These are phyloP conservation scores for Orbicella faveolata DNA, from an alignment of 64 coral and sea anemone genomes.

Conservation along the genomic window DNA sequence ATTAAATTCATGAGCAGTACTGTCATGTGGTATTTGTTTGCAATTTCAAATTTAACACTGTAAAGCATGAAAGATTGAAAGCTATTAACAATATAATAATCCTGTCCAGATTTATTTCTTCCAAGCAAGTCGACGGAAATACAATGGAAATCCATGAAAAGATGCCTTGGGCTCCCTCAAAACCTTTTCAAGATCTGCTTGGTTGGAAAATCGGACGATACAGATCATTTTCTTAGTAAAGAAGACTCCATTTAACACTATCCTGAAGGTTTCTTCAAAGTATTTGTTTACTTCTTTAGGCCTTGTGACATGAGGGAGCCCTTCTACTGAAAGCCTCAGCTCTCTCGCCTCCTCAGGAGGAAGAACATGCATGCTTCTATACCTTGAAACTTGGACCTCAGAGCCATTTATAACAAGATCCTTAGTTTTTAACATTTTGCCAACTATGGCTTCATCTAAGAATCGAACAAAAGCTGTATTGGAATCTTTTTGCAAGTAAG, in stretches of 20 bases:
- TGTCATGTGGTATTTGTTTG: too few relatives aligned
- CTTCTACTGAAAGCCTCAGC: constrained; percentile 14
- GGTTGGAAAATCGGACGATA: background rate
- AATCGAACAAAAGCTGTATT: constrained; percentile 21
- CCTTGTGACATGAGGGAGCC: background rate
- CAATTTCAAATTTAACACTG: too few relatives aligned
- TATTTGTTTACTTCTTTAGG: too few relatives aligned
- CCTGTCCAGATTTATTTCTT: too few relatives aligned
- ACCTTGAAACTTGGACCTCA: background rate
- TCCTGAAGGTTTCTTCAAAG: background rate
- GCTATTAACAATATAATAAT: too few relatives aligned
- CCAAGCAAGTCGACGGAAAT: constrained; percentile 12
- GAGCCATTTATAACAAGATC: background rate
- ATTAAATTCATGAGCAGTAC: too few relatives aligned
- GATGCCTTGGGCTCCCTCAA: background rate
- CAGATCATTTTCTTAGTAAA: too few relatives aligned
- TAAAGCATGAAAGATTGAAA: too few relatives aligned
- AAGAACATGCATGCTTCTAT: background rate
- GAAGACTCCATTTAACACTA: background rate
- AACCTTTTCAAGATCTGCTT: background rate
- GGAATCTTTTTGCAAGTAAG: background rate
- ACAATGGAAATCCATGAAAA: background rate
- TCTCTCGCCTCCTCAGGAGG: background rate
- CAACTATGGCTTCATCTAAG: background rate
- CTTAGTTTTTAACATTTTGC: background rate